A percentile compares a stretch with the other conserved stretches of the same genome.
Conservation (phyloP, 2,888 invertebrate species). For the Amphipoea oculea region DNA sequence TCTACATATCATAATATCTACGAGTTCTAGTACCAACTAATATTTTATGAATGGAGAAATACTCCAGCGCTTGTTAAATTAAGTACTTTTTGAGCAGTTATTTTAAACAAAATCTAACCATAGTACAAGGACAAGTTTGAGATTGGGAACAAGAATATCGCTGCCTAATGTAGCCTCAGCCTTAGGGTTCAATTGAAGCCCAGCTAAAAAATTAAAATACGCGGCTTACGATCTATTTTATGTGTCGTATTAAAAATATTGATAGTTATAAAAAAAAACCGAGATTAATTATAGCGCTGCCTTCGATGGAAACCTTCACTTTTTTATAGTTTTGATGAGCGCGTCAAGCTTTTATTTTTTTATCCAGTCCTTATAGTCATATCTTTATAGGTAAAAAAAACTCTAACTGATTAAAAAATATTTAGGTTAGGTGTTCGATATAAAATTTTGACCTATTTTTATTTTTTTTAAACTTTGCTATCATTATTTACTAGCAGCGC, state of each 20-base stretch:
- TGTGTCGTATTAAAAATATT: slow-evolving; percentile 22
- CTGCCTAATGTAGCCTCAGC: too few species aligned
- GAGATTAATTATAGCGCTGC: slow-evolving; percentile 10
- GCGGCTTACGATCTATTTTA: neutral
- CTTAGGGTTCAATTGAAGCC: neutral
- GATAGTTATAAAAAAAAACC: neutral
- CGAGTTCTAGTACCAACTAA: slow-evolving; percentile 8
- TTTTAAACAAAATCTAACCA: neutral
- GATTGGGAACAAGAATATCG: neutral
- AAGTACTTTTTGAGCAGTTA: neutral
- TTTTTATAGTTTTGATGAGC: slow-evolving; percentile 12
- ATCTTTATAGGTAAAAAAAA: neutral
- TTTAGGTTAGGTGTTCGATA: neutral
- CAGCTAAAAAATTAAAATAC: neutral
- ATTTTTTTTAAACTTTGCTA: too few species aligned
- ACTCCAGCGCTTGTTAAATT: neutral
- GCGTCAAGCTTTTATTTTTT: slow-evolving; percentile 19
- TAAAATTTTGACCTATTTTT: neutral
- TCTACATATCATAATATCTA: slow-evolving; percentile 41
- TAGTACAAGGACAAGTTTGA: neutral
- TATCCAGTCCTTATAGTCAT: slow-evolving; percentile 14
- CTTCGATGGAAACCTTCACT: slow-evolving; percentile 13
- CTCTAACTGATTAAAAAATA: neutral
- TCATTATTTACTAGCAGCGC: too few species aligned
- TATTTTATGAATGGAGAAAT: slow-evolving; percentile 36